phyloP scores from a whole-genome alignment of 2,888 invertebrate genomes.

The Pseudococcus jackbeardsleyi region DNA sequence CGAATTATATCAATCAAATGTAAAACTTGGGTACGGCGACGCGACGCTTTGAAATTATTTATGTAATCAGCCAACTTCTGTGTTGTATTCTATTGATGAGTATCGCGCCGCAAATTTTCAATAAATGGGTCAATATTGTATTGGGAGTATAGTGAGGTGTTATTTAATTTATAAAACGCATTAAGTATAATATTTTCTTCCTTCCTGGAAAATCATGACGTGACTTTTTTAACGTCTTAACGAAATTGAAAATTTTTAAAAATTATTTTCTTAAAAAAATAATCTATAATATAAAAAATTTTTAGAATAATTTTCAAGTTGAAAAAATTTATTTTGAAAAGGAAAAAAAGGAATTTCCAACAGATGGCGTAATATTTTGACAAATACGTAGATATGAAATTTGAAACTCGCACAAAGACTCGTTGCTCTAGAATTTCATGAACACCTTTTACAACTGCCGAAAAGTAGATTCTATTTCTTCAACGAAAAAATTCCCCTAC shows the following conservation, averaged over 20 bases:
- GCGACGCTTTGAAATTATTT: background rate
- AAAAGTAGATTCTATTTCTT: too few relatives aligned
- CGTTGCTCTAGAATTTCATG: too few relatives aligned
- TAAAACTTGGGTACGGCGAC: background rate
- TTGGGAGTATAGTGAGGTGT: background rate
- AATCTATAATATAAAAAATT: too few relatives aligned
- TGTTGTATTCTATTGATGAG: background rate
- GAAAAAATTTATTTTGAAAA: too few relatives aligned
- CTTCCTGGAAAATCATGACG: background rate
- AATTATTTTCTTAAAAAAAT: too few relatives aligned
- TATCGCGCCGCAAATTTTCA: constrained; percentile 5
- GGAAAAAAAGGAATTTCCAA: too few relatives aligned
- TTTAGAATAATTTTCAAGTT: too few relatives aligned
- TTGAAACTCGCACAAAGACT: too few relatives aligned
- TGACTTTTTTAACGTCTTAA: background rate
- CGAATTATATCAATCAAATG: constrained; percentile 1
- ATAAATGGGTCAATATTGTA: background rate
- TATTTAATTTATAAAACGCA: background rate
- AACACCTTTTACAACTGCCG: too few relatives aligned
- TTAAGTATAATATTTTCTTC: background rate
- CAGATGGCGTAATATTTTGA: too few relatives aligned
- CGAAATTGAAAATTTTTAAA: background rate
- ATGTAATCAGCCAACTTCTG: background rate
- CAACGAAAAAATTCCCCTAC: too few relatives aligned
- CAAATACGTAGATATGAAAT: too few relatives aligned